phyloP scores from a whole-genome alignment of 2,113 vertebrate species.

The Aegotheles bennettii region DNA sequence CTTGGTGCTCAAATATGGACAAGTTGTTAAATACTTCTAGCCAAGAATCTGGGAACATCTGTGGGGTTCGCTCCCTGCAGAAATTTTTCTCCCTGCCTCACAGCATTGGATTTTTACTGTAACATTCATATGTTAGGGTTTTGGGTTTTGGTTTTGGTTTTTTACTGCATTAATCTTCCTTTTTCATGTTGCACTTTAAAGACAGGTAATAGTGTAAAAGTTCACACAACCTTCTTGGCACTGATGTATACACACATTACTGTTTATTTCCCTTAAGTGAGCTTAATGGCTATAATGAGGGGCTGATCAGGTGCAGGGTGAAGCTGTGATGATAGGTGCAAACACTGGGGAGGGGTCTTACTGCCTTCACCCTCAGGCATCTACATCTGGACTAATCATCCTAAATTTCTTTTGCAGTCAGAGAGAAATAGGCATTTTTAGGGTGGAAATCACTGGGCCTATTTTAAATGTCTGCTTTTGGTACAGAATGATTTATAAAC shows the following conservation, averaged over 20 bases:
- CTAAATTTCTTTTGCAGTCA: slow-evolving; percentile 31
- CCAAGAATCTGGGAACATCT: slow-evolving; percentile 45
- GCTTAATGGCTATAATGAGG: neutral
- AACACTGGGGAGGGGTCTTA: neutral
- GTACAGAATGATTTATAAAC: neutral
- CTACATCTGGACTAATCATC: slow-evolving; percentile 13
- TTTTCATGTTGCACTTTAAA: neutral
- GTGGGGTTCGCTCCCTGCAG: slow-evolving; percentile 28
- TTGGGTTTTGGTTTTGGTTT: neutral
- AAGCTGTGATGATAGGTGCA: neutral
- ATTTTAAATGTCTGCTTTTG: slow-evolving; percentile 3
- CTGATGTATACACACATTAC: neutral
- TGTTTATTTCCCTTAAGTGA: neutral
- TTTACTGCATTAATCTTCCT: neutral
- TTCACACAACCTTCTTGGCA: neutral
- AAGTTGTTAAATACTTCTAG: slow-evolving; percentile 42
- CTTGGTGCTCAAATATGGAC: neutral
- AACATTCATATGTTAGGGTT: neutral
- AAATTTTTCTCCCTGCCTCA: slow-evolving; percentile 8
- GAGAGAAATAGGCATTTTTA: slow-evolving; percentile 3
- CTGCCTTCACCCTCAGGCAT: slow-evolving; percentile 3
- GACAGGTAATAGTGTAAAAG: neutral
- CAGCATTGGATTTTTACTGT: neutral
- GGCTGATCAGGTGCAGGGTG: neutral
- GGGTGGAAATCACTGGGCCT: neutral